A percentile compares a stretch with the other conserved stretches of the same genome.
Conservation (phyloP, 2,797 vertebrate species). For the Telmatherina bonti region DNA sequence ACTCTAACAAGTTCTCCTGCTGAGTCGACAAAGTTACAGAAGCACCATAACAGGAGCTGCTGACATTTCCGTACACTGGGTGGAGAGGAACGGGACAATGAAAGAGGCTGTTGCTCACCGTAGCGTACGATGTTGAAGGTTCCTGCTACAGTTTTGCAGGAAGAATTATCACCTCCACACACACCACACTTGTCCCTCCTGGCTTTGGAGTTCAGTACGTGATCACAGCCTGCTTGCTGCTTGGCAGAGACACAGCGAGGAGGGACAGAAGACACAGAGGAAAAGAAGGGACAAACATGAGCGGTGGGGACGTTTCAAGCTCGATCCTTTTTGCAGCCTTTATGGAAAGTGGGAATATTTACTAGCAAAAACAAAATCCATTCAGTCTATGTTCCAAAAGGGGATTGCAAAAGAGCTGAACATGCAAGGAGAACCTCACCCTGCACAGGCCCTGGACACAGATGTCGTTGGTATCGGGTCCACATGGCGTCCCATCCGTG, state of each 20-base stretch:
- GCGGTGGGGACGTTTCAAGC: slow-evolving; percentile 5
- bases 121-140: slow-evolving; percentile 96
- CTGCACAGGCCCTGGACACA: slow-evolving; percentile 98
- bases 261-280: neutral
- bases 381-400: neutral
- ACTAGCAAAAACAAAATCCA: slow-evolving; percentile 16
- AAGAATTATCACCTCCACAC: slow-evolving; percentile 98
- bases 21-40: neutral
- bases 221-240: slow-evolving; percentile 99
- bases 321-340: slow-evolving; percentile 14
- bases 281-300: neutral
- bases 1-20: neutral
- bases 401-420: neutral
- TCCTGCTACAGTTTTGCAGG: slow-evolving; percentile 95
- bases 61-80: slow-evolving; percentile 4
- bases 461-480: slow-evolving; percentile 97
- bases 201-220: slow-evolving; percentile 98
- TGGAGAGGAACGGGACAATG: neutral
- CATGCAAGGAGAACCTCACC: slow-evolving; percentile 76
- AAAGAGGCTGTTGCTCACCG: slow-evolving; percentile 83
- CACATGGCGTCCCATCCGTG: slow-evolving; percentile 94
- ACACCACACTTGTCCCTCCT: slow-evolving; percentile 98
- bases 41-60: slow-evolving; percentile 9
- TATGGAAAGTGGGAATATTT: slow-evolving; percentile 26
- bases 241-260: slow-evolving; percentile 20